phyloP scores from a whole-genome alignment of 2,113 vertebrate genomes.

The Eubucco bourcierii region DNA sequence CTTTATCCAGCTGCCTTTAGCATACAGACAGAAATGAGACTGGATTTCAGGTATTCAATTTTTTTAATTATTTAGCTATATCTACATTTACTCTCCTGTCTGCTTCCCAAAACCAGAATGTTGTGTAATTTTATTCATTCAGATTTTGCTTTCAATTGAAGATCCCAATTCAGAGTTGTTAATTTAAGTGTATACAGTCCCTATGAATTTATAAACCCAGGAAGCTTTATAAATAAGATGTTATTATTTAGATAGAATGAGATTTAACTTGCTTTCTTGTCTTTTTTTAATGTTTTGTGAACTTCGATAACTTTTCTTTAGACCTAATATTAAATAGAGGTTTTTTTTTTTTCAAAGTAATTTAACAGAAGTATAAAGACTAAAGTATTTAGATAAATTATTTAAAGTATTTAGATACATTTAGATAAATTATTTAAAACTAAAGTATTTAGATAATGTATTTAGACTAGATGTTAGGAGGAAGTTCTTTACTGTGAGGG shows the following conservation, averaged over 20 bases:
- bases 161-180: not conserved
- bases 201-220: not conserved
- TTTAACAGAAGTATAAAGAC: not conserved
- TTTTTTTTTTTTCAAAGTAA: not conserved
- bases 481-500: too few relatives aligned
- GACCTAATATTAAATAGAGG: not conserved
- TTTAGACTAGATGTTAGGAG: too few relatives aligned
- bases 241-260: not conserved
- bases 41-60: not conserved
- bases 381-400: too few relatives aligned
- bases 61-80: not conserved
- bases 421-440: too few relatives aligned
- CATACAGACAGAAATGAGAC: not conserved
- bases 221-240: not conserved
- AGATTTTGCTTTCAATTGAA: conserved; percentile 8
- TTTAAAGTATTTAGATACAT: too few relatives aligned
- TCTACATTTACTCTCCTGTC: not conserved
- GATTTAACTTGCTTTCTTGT: not conserved
- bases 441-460: too few relatives aligned
- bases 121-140: not conserved
- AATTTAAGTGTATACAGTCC: conserved; percentile 19
- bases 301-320: not conserved
- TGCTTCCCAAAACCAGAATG: not conserved
- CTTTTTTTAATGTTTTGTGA: not conserved
- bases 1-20: not conserved